These are phyloP conservation scores for Ashinkailepas kermadecensis DNA, from an alignment of 2,888 invertebrate species.

Conservation along the genomic window DNA sequence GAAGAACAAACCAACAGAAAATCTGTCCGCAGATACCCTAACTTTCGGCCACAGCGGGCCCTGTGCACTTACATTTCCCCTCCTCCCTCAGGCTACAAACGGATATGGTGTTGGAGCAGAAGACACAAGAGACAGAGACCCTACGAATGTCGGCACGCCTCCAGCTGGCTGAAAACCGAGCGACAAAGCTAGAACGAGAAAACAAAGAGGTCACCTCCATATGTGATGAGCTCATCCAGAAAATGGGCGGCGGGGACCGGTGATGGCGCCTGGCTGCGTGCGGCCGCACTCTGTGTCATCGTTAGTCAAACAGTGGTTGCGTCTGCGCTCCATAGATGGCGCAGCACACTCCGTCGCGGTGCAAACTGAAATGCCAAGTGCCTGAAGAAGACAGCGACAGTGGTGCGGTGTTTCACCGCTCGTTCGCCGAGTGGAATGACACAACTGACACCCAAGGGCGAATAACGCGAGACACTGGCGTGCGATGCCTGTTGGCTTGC, in stretches of 20 bases:
- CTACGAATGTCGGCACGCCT: conserved; percentile 76
- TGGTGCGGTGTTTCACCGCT: too few species aligned
- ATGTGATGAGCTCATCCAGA: conserved; percentile 79
- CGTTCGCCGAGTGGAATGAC: too few species aligned
- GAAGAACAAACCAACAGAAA: too few species aligned
- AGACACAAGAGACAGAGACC: conserved; percentile 68
- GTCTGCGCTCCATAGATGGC: background rate
- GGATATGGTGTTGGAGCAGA: conserved; percentile 39
- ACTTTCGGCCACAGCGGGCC: too few species aligned
- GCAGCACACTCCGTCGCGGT: background rate
- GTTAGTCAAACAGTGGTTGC: background rate
- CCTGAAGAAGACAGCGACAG: too few species aligned
- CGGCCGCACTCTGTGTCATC: background rate
- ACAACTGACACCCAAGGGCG: too few species aligned
- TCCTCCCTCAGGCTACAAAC: background rate
- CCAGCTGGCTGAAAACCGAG: conserved; percentile 79
- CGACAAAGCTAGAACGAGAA: conserved; percentile 77
- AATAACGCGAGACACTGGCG: too few species aligned
- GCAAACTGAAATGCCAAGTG: too few species aligned
- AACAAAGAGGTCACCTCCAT: conserved; percentile 82
- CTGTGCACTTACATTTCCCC: too few species aligned
- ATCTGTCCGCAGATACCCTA: too few species aligned
- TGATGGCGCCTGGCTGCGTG: too few species aligned
- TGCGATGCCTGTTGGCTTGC: too few species aligned
- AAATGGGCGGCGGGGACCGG: background rate